Evolutionary conservation across 2,888 invertebrate genomes (phyloP).

Genomic region (Pristionchus japonicus): DNA sequence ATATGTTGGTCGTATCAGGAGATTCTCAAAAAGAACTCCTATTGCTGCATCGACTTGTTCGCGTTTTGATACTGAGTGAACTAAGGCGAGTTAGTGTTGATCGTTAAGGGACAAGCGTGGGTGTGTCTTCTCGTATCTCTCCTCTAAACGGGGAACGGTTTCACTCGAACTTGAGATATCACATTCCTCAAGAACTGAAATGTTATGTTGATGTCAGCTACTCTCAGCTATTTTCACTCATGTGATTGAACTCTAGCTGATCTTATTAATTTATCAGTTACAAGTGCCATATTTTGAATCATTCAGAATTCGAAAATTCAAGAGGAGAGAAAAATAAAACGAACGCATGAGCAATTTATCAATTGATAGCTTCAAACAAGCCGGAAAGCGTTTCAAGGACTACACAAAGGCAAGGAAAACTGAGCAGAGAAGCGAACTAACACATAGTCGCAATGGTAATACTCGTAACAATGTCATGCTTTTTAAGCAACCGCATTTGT

Average conservation of each 20-base stretch:
- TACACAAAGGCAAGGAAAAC: not conserved
- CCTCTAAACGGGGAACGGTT: slow-evolving; percentile 11
- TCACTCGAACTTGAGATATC: not conserved
- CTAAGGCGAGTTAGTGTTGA: not conserved
- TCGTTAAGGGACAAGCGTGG: not conserved
- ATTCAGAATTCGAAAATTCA: too few relatives aligned
- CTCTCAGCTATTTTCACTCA: not conserved
- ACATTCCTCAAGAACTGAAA: slow-evolving; percentile 18
- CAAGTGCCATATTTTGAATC: not conserved
- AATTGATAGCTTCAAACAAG: too few relatives aligned
- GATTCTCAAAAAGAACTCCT: not conserved
- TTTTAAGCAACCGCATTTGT: not conserved
- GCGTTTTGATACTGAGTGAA: not conserved
- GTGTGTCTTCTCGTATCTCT: not conserved
- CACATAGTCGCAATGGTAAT: not conserved
- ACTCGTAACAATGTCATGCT: not conserved
- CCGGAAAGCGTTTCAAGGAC: too few relatives aligned
- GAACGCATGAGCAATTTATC: too few relatives aligned
- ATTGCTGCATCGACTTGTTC: not conserved
- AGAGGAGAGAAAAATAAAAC: too few relatives aligned
- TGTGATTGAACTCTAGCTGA: not conserved
- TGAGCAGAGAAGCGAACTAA: not conserved
- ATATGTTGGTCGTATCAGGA: not conserved
- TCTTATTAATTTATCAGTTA: not conserved
- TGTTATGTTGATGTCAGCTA: not conserved